Evolutionary conservation across 92 coral and sea anemone genomes (phyloP).

Genomic region (Siderastrea siderea): DNA sequence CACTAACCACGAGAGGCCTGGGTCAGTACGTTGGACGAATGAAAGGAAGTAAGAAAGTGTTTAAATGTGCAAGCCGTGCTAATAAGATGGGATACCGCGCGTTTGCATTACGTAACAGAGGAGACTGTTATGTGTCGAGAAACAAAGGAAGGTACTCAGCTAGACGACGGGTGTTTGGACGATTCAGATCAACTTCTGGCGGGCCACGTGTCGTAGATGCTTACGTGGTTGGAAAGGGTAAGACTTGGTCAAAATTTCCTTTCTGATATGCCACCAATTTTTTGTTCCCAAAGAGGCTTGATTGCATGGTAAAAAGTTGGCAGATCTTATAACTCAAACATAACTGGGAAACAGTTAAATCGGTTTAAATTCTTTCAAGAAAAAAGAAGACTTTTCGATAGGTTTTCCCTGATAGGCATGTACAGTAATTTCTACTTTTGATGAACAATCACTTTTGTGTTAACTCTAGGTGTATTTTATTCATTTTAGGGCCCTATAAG

Average conservation of each 20-base stretch:
- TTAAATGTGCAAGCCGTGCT: slow-evolving; percentile 28
- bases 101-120: slow-evolving; percentile 42
- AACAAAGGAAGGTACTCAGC: slow-evolving; percentile 7
- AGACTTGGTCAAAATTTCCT: background rate
- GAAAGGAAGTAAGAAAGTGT: slow-evolving; percentile 36
- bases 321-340: too few relatives aligned
- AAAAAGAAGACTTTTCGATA: too few relatives aligned
- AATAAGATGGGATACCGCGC: slow-evolving; percentile 22
- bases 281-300: too few relatives aligned
- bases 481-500: slow-evolving; percentile 36
- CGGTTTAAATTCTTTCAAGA: too few relatives aligned
- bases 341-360: too few relatives aligned
- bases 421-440: background rate
- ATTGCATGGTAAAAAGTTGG: too few relatives aligned
- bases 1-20: slow-evolving; percentile 20
- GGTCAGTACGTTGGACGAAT: slow-evolving; percentile 44
- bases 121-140: slow-evolving; percentile 52
- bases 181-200: slow-evolving; percentile 31
- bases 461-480: background rate
- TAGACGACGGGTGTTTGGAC: slow-evolving; percentile 30
- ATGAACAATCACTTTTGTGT: too few relatives aligned
- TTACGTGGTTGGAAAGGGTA: slow-evolving; percentile 43
- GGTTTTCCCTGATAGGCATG: background rate
- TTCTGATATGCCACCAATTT: background rate
- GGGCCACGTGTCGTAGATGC: slow-evolving; percentile 46